Conservation (phyloP, 1,140 invertebrate species). For the Drosophila azteca region DNA sequence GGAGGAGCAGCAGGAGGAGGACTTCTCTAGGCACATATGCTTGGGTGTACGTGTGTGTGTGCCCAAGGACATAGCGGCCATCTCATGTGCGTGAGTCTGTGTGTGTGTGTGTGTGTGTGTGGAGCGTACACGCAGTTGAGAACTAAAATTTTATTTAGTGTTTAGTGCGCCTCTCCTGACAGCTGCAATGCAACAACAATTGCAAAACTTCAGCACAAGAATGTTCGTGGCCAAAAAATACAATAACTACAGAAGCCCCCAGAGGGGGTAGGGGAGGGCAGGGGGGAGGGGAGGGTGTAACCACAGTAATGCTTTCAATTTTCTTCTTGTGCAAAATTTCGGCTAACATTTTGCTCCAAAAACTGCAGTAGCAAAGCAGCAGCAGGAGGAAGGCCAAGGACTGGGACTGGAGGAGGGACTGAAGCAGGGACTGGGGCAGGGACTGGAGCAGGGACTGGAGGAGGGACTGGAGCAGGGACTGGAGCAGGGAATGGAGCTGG, state of each 20-base stretch:
- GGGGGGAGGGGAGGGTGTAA: neutral
- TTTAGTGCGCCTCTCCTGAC: conserved; percentile 79
- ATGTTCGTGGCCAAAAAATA: conserved; percentile 56
- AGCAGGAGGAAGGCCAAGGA: neutral
- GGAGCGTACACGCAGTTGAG: conserved; percentile 67
- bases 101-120: conserved; percentile 10
- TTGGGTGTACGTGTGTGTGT: conserved; percentile 4
- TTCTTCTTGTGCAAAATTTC: conserved; percentile 53
- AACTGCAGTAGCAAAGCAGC: conserved; percentile 23
- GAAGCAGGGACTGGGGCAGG: too few species aligned
- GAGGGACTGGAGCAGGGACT: too few species aligned
- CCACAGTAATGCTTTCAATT: conserved; percentile 76
- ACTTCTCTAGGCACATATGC: conserved; percentile 41
- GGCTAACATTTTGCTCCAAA: conserved; percentile 31
- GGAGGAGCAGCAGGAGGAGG: conserved; percentile 17
- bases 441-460: neutral
- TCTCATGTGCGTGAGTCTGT: conserved; percentile 36
- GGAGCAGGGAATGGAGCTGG: too few species aligned
- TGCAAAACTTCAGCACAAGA: conserved; percentile 67
- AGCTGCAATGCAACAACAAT: conserved; percentile 61
- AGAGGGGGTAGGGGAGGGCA: neutral
- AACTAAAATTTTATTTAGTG: conserved; percentile 82
- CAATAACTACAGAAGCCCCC: conserved; percentile 22
- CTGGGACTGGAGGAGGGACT: too few species aligned
- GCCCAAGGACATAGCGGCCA: conserved; percentile 70